Percentiles rank a stretch among this genome's conserved stretches.
Evolutionary conservation across 2,888 invertebrate species (phyloP).

Genomic region (Perithous albicinctus): DNA sequence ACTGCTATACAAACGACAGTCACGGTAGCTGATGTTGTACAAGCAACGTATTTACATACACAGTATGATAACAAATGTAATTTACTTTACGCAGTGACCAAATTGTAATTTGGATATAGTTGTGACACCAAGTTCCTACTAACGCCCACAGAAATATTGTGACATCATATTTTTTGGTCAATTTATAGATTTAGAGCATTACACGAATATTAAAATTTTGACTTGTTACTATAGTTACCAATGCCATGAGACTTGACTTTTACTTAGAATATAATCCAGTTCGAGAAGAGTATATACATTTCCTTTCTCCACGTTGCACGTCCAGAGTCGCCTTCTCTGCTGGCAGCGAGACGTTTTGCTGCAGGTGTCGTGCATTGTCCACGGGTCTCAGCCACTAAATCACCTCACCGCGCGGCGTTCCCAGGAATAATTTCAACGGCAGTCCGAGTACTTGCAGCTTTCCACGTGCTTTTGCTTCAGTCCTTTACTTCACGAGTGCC

Average conservation of each 20-base stretch:
- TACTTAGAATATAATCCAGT: constrained; percentile 4
- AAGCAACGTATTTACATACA: neutral
- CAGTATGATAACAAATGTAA: neutral
- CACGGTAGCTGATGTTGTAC: neutral
- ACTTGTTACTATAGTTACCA: too few relatives aligned
- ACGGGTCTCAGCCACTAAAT: constrained; percentile 78
- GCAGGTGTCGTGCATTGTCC: constrained; percentile 83
- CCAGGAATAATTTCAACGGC: constrained; percentile 74
- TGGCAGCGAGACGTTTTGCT: constrained; percentile 69
- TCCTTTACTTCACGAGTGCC: neutral
- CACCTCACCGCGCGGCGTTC: constrained; percentile 78
- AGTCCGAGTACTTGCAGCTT: constrained; percentile 76
- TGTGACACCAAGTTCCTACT: too few relatives aligned
- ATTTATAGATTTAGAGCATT: too few relatives aligned
- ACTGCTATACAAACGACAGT: constrained; percentile 24
- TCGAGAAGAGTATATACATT: neutral
- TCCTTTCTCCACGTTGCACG: constrained; percentile 5
- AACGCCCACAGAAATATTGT: too few relatives aligned
- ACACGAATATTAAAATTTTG: neutral
- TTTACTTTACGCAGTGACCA: too few relatives aligned
- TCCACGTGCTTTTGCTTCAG: constrained; percentile 26
- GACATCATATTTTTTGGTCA: too few relatives aligned
- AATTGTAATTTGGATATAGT: too few relatives aligned
- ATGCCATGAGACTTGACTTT: neutral
- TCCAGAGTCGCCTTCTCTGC: neutral